Evolutionary conservation across 2,888 invertebrate genomes (phyloP).

Genomic region (Hemaris fuciformis): DNA sequence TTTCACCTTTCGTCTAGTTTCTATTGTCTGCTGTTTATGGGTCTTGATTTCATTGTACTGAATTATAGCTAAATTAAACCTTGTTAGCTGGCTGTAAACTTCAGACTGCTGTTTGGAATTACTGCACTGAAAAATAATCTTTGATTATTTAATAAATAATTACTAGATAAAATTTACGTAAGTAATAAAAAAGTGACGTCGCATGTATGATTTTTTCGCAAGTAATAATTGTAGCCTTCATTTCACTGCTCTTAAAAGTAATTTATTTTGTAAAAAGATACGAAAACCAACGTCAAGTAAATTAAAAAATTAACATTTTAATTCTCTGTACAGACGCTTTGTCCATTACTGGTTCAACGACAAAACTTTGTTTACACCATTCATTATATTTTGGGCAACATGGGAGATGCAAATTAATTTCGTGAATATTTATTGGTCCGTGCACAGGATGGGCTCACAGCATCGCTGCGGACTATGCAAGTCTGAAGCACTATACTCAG

Average conservation of each 20-base stretch:
- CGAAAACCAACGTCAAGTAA: background rate
- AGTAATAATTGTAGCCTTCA: too few relatives aligned
- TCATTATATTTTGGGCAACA: background rate
- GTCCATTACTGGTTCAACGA: background rate
- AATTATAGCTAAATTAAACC: background rate
- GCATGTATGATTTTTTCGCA: too few relatives aligned
- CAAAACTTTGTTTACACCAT: background rate
- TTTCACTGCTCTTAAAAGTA: too few relatives aligned
- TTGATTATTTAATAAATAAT: too few relatives aligned
- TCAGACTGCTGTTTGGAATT: too few relatives aligned
- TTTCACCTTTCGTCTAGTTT: background rate
- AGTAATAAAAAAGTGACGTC: too few relatives aligned
- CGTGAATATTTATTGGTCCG: background rate
- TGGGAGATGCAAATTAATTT: background rate
- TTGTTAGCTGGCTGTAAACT: too few relatives aligned
- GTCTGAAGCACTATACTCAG: conserved; percentile 3
- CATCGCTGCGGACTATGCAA: background rate
- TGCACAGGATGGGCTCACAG: background rate
- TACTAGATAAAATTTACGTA: too few relatives aligned
- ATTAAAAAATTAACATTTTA: background rate
- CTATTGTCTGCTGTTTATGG: background rate
- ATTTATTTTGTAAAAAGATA: too few relatives aligned
- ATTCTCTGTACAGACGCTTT: too few relatives aligned
- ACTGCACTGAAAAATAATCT: too few relatives aligned
- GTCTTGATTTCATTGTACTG: background rate